Percentiles rank a stretch among this genome's conserved stretches.
Evolutionary conservation across 2,113 vertebrate species (phyloP).

Genomic region (Myrmecophaga tridactyla): DNA sequence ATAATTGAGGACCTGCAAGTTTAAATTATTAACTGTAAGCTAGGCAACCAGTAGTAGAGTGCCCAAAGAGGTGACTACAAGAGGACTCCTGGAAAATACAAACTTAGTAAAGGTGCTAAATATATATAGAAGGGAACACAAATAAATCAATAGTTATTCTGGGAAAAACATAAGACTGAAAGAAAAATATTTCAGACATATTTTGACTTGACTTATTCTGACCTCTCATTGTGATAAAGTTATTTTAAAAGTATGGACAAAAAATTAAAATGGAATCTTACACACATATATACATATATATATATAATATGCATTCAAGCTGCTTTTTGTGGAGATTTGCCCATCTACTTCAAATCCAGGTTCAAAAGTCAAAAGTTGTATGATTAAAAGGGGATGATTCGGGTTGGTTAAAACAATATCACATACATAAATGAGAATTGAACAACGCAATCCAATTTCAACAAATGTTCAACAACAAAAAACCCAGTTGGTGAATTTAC

Average conservation of each 20-base stretch:
- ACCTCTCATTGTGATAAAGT: background rate
- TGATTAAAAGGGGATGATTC: background rate
- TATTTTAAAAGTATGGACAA: background rate
- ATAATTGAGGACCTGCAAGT: conserved; percentile 79
- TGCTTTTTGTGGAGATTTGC: background rate
- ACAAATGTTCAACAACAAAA: background rate
- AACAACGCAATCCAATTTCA: background rate
- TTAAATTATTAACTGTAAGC: conserved; percentile 83
- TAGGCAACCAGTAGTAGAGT: conserved; percentile 60
- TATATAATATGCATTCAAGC: background rate
- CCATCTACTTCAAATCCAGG: background rate
- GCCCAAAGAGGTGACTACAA: conserved; percentile 81
- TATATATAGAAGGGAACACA: conserved; percentile 57
- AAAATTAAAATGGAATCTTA: background rate
- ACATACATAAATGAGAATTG: background rate
- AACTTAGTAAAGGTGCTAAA: conserved; percentile 73
- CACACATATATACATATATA: no score
- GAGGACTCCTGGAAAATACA: conserved; percentile 77
- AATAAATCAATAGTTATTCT: conserved; percentile 79
- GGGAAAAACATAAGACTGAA: conserved; percentile 73
- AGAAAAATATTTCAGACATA: conserved; percentile 59
- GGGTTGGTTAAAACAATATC: background rate
- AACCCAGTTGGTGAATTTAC: background rate
- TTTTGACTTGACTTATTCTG: background rate
- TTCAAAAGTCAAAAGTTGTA: background rate